phyloP scores from a whole-genome alignment of 2,888 invertebrate species.

The Caenorhabditis wallacei region DNA sequence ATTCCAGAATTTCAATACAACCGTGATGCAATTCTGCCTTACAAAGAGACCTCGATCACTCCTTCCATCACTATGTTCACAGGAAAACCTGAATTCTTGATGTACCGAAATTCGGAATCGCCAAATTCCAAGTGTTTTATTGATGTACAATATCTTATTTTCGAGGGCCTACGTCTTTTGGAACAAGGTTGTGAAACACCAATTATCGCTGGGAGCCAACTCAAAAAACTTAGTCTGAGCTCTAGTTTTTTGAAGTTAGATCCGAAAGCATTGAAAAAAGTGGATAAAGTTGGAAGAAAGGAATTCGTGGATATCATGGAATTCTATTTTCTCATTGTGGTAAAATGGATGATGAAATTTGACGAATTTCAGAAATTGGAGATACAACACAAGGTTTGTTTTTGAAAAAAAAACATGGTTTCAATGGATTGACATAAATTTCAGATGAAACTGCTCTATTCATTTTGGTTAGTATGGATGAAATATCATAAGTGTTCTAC shows the following conservation, averaged over 20 bases:
- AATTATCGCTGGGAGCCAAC: constrained; percentile 7
- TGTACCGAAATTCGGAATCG: neutral
- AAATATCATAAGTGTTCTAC: constrained; percentile 28
- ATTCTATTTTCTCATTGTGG: constrained; percentile 20
- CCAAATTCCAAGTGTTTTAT: neutral
- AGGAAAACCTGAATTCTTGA: neutral
- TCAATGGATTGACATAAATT: neutral
- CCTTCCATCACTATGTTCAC: neutral
- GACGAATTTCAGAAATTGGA: constrained; percentile 40
- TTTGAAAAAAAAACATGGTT: neutral
- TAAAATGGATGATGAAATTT: constrained; percentile 29
- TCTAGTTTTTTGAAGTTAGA: constrained; percentile 13
- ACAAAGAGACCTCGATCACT: neutral
- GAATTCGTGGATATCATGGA: constrained; percentile 24
- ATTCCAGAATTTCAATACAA: constrained; percentile 17
- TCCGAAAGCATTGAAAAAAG: neutral
- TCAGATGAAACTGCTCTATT: constrained; percentile 48
- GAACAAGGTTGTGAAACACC: neutral
- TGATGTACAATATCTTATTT: constrained; percentile 4
- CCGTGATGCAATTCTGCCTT: neutral
- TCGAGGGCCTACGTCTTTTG: constrained; percentile 25
- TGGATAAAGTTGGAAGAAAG: neutral
- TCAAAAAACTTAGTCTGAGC: constrained; percentile 19
- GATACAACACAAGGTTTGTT: constrained; percentile 8
- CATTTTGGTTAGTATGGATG: constrained; percentile 44